Base-by-base conservation (phyloP, 2,113 vertebrate species). In the Rhynchopsitta pachyrhyncha region DNA sequence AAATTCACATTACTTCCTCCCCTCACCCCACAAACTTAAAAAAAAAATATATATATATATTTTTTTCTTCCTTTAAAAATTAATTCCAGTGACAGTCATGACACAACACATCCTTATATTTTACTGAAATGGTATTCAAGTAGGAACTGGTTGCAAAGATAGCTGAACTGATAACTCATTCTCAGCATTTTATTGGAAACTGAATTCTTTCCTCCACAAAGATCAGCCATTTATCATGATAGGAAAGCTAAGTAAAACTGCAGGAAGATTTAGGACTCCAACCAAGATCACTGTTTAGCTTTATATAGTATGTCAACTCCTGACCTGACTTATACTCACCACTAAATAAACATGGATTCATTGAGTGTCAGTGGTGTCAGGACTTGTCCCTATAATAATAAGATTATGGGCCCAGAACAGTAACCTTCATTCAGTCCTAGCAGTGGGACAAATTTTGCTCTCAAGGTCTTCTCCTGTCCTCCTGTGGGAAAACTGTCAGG, bases 291-390 rank as follows among this genome's bases (percentile, higher is more conserved):
- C 55, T 85, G 55, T 83, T 94, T 82, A 73, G 64, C 57, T 95
- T 88, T 92, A 84, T 25, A n/a, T 68, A 71, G 10, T 74, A 41
- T 78, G 73, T 71, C 80, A 90, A 27, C 92, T 96, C 15, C 7
- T 95, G 86, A 91, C 80, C 66, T 84, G 73, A 82, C 57, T 96
- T 94, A 71, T 15, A 82, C 47, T 70, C 31, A 41, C 44, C 8
- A 20, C 47, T 91, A 82, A 95, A 90, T 95, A 83, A 92, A 73
- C 77, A 82, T 15, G 41, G 77, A 64, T 86, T 83, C 80, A 66
- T n/a, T 68, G 73, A 59, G 44, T 69, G 52, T 28, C 73, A 75
- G n/a, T 33, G 25, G 28, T 86, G 80, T 74, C 66, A 59, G 74
- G 52, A 82, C 82, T 92, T 82, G 41, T 39, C 33, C 39, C 88